A percentile compares a stretch with the other conserved stretches of the same genome.
These are phyloP conservation scores for Trichonephila clavipes DNA, from an alignment of 1,140 invertebrate species.

Conservation along the genomic window DNA sequence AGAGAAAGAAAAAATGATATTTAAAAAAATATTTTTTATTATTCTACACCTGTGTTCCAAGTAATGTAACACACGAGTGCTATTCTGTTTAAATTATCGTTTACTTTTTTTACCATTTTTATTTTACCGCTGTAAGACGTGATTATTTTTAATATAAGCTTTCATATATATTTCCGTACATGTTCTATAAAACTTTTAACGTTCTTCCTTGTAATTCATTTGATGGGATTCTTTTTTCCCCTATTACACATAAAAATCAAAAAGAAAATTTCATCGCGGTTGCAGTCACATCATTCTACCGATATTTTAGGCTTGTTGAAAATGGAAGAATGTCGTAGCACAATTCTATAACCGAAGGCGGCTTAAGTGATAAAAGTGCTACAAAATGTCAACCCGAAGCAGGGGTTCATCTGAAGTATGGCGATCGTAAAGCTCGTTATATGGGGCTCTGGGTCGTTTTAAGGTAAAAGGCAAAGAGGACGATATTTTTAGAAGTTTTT, in stretches of 20 bases:
- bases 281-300: not conserved
- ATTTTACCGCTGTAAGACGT: not conserved
- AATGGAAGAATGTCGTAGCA: not conserved
- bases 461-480: not conserved
- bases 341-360: not conserved
- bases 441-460: not conserved
- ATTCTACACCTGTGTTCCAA: not conserved
- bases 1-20: too few relatives aligned
- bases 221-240: not conserved
- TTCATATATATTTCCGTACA: not conserved
- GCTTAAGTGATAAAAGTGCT: conserved; percentile 29
- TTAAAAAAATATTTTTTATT: too few relatives aligned
- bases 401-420: conserved; percentile 14
- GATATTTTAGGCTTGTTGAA: not conserved
- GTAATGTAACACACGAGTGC: not conserved
- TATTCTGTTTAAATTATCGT: not conserved
- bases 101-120: not conserved
- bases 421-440: conserved; percentile 13
- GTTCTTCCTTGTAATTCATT: not conserved
- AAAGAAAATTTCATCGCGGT: not conserved
- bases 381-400: conserved; percentile 11
- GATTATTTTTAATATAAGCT: not conserved
- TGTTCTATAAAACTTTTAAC: not conserved
- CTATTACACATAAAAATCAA: not conserved
- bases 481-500: conserved; percentile 36